Evolutionary conservation across 2,888 invertebrate genomes (phyloP), one percentile per base, ranked within the genome.

Genomic region (Himalopsyche kuldschensis): DNA sequence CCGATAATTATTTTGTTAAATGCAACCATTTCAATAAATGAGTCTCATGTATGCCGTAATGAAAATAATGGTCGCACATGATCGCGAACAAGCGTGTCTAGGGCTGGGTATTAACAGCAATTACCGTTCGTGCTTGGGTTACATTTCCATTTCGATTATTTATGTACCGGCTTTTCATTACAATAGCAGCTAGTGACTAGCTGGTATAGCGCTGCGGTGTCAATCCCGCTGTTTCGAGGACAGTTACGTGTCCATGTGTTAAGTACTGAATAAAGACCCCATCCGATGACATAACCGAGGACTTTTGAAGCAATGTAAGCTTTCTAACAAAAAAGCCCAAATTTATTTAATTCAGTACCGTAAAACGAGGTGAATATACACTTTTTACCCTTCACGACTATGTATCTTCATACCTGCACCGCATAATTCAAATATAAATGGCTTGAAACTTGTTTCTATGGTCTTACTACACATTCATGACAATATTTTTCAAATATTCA

Each of bases 61-160:
- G 30, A 78, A 48, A n/a, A 63, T 78, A 55, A 27, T 63, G 32
- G 32, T 30, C 20, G 47, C 30, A 80, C 31, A 75, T 46, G 47
- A 41, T 47, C 80, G 31, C 75, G 48, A 75, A 76, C 48, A 81
- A 47, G 24, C 47, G 46, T 46, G 41, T 69, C 41, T 35, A 20
- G 3, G 76, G 35, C 76, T 76, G 1, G 76, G 24, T 76, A 82
- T 82, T 82, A 82, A 69, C 48, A 35, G 79, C 82, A 79, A 82
- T 82, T 82, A 82, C 76, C 75, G 75, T 82, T 79, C 83, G 83
- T 83, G 83, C 48, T 78, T 32, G 78, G 81, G 81, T 78, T 75
- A 80, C 81, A 81, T 83, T 83, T 81, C 81, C 78, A 83, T 78
- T 81, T 69, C 69, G 83, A 83, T 83, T 83, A 83, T 83, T 83